phyloP scores from a whole-genome alignment of 2,888 invertebrate species.

The Troides oblongomaculatus region DNA sequence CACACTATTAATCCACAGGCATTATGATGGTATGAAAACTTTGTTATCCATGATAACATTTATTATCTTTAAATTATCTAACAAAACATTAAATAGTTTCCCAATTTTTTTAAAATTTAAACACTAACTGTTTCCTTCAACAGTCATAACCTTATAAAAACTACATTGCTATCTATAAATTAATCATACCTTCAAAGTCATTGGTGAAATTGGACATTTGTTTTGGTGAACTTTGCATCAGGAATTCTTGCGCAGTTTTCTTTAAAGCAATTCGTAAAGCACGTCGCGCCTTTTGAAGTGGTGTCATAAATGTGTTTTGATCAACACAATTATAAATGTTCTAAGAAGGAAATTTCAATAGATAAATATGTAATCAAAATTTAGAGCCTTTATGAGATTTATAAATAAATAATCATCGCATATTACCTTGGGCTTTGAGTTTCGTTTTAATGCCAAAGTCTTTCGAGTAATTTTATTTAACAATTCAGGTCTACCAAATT shows the following conservation, averaged over 20 bases:
- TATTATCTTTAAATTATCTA: neutral
- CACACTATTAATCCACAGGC: neutral
- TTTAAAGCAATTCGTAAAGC: conserved; percentile 64
- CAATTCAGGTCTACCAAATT: conserved; percentile 75
- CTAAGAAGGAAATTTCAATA: conserved; percentile 34
- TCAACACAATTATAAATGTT: conserved; percentile 49
- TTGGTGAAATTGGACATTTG: conserved; percentile 46
- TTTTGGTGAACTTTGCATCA: conserved; percentile 53
- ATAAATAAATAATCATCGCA: neutral
- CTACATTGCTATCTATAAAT: neutral
- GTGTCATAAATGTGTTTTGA: conserved; percentile 57
- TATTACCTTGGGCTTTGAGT: conserved; percentile 59
- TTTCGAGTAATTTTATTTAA: conserved; percentile 79
- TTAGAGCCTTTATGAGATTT: neutral
- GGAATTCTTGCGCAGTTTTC: conserved; percentile 66
- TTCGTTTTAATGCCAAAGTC: conserved; percentile 64
- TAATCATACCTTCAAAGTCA: conserved; percentile 51
- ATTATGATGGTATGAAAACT: neutral
- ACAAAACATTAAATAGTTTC: too few species aligned
- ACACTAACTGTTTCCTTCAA: neutral
- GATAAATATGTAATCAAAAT: neutral
- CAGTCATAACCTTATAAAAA: neutral
- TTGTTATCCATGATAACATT: neutral
- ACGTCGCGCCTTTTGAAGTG: conserved; percentile 70
- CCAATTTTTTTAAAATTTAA: too few species aligned